These are phyloP conservation scores for Poecilobothrus nobilitatus DNA, from an alignment of 2,888 invertebrate species.

Conservation along the genomic window DNA sequence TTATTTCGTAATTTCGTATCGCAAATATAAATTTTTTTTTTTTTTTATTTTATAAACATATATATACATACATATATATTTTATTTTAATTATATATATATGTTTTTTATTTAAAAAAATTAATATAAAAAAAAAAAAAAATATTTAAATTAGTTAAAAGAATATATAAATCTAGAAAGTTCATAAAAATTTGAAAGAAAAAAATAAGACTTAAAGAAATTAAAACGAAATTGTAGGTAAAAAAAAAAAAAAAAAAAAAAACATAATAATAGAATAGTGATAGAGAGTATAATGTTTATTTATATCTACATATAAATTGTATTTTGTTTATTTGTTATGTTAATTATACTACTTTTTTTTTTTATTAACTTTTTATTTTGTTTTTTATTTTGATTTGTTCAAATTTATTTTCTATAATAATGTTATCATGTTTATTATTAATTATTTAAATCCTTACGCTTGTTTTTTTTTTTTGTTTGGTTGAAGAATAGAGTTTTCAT, in stretches of 20 bases:
- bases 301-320: not conserved
- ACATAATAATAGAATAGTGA: not conserved
- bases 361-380: not conserved
- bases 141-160: no score
- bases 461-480: not conserved
- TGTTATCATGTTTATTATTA: not conserved
- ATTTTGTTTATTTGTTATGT: not conserved
- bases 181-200: not conserved
- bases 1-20: slow-evolving; percentile 4
- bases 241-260: not conserved
- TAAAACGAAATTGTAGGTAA: not conserved
- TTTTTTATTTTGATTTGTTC: no score
- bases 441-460: not conserved
- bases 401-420: not conserved
- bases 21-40: not conserved
- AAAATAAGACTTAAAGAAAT: no score
- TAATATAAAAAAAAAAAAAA: no score
- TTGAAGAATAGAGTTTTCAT: slow-evolving; percentile 4
- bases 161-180: no score
- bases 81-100: not conserved
- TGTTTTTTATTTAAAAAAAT: not conserved
- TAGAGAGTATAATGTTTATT: not conserved
- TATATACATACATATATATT: not conserved
- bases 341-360: not conserved
- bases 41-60: not conserved